These are phyloP conservation scores for Argyrosomus japonicus DNA, from an alignment of 2,113 vertebrate genomes.

Conservation along the genomic window DNA sequence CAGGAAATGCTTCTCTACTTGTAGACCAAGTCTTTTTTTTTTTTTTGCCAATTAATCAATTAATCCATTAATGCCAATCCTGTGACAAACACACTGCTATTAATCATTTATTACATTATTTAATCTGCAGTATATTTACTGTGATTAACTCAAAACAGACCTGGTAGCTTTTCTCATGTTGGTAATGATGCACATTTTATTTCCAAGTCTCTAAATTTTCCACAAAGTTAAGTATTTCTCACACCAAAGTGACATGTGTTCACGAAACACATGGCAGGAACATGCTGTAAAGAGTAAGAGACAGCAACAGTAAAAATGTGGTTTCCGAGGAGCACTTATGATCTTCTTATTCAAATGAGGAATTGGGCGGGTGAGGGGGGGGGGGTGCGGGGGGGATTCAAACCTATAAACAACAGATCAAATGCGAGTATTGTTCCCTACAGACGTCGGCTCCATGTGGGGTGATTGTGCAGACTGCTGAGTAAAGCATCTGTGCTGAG, in stretches of 20 bases:
- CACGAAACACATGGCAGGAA: background rate
- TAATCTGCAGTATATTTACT: background rate
- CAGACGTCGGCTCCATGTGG: constrained; percentile 43
- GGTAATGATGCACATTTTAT: background rate
- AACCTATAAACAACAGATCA: constrained; percentile 32
- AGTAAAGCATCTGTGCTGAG: constrained; percentile 56
- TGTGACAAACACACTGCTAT: background rate
- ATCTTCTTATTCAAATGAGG: constrained; percentile 29
- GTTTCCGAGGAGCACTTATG: background rate
- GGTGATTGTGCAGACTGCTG: constrained; percentile 59
- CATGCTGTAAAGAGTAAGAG: background rate
- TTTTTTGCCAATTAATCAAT: background rate
- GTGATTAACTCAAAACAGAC: background rate
- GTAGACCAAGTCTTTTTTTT: constrained; percentile 1
- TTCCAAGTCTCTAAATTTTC: background rate
- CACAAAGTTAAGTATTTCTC: background rate
- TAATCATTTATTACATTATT: background rate
- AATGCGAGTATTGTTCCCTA: constrained; percentile 24
- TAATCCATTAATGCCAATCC: constrained; percentile 11
- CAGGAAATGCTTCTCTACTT: background rate
- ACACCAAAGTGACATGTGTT: background rate
- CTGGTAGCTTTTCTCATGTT: background rate
- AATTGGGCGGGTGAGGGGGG: background rate
- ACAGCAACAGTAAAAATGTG: background rate
- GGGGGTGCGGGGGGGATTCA: background rate